These are phyloP conservation scores for Girardinus metallicus DNA, from an alignment of 2,797 vertebrate genomes.

Conservation along the genomic window DNA sequence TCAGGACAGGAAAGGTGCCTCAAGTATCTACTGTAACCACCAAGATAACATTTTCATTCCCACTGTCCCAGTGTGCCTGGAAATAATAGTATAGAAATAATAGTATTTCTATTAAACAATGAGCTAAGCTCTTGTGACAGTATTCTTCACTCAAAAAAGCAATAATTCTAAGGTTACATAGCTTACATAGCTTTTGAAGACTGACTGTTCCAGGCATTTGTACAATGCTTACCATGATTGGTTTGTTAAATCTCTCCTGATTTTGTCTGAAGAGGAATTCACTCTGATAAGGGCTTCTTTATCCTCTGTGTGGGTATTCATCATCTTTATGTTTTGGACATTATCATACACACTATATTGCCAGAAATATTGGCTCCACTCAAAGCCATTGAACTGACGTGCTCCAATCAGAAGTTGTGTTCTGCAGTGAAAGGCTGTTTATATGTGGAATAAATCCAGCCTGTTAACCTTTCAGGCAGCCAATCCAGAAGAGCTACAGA, in stretches of 20 bases:
- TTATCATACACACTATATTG: not conserved
- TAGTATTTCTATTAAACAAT: not conserved
- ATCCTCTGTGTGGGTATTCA: not conserved
- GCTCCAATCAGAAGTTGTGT: not conserved
- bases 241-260: too few relatives aligned
- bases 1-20: not conserved
- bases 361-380: not conserved
- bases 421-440: not conserved
- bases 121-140: not conserved
- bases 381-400: not conserved
- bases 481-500: not conserved
- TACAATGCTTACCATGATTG: not conserved
- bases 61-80: not conserved
- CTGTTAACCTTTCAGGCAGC: not conserved
- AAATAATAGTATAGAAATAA: too few relatives aligned
- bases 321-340: not conserved
- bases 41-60: not conserved
- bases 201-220: not conserved
- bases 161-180: not conserved
- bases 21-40: conserved; percentile 5
- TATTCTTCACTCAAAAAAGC: not conserved
- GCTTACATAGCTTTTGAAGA: not conserved
- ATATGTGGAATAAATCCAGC: not conserved
- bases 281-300: not conserved
- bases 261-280: not conserved